Evolutionary conservation across 2,888 invertebrate genomes (phyloP), one percentile per base, ranked within the genome.

Genomic region (Acrobeloides nanus): DNA sequence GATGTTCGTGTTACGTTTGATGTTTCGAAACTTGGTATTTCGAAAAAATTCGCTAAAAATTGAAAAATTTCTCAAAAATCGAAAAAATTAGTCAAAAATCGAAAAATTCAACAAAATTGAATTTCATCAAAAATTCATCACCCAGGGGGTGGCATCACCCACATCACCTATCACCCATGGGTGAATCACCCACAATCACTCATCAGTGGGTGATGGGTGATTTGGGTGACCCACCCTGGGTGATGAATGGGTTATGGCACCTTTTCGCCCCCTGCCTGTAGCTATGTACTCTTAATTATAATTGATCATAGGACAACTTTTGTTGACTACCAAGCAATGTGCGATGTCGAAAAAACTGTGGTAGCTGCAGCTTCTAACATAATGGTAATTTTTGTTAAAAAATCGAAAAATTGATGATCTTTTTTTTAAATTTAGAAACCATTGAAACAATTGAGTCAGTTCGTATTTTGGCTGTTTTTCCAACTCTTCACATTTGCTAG

Each of bases 301-400:
- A 21, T 18, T 10, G 8, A 12, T 15, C 53, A 25, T 43, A 63
- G 61, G 31, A 49, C 55, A 26, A 55, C 46, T 7, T 69, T 61
- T 44, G 57, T 55, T 23, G 68, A 69, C 41, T 60, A 68, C 48
- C 68, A 69, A 44, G 67, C 64, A 6, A 57, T 59, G 47, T 69
- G 69, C 47, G 58, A 63, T 33, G 48, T 55, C 15, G 46, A 50
- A 35, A 49, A 46, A 18, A 27, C 42, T 18, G 51, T 53, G 23
- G 46, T 45, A 12, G 52, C 48, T 12, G 44, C 53, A 1, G 52
- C 59, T 3, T 51, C 45, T 18, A 37, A 31, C 12, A 38, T 51
- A 10, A 32, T 21, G 8, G 51, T 40, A 55, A 18, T 17, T 21
- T 17, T 34, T 33, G 10, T 12, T 5, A 8, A 8, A 17, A 34